A percentile compares a stretch with the other conserved stretches of the same genome.
Evolutionary conservation across 2,113 vertebrate genomes (phyloP).

Genomic region (Stegastes partitus): DNA sequence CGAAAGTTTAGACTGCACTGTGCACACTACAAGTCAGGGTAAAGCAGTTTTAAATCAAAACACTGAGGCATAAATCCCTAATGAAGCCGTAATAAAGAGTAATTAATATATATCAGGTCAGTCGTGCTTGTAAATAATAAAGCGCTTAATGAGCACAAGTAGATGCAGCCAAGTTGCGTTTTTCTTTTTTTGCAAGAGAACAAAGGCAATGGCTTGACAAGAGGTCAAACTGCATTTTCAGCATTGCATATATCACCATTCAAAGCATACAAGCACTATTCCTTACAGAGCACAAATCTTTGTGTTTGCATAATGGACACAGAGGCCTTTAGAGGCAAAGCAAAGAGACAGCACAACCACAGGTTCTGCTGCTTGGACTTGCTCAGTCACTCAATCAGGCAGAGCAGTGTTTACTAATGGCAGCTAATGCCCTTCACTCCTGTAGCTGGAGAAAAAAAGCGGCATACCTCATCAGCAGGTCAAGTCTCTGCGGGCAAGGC

Average conservation of each 20-base stretch:
- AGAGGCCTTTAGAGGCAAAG: conserved; percentile 57
- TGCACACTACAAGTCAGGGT: conserved; percentile 18
- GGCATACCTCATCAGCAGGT: conserved; percentile 61
- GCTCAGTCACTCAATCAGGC: conserved; percentile 52
- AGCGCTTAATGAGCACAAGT: conserved; percentile 30
- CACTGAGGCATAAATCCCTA: conserved; percentile 18
- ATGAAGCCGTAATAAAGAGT: conserved; percentile 35
- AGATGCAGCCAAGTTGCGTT: conserved; percentile 13
- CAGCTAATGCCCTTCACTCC: conserved; percentile 55
- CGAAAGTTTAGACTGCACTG: conserved; percentile 44
- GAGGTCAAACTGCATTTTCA: conserved; percentile 68
- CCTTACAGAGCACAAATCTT: conserved; percentile 72
- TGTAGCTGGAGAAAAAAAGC: conserved; percentile 17
- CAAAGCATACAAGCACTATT: conserved; percentile 45
- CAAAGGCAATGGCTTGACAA: conserved; percentile 61
- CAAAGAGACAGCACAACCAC: conserved; percentile 56
- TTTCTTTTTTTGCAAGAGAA: conserved; percentile 36
- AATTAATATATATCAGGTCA: conserved; percentile 47
- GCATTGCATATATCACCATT: conserved; percentile 57
- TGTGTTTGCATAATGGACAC: conserved; percentile 73
- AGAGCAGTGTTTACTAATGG: conserved; percentile 48
- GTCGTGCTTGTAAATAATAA: conserved; percentile 4
- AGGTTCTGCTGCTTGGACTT: conserved; percentile 58
- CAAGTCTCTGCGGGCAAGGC: conserved; percentile 24
- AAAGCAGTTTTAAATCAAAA: conserved; percentile 40